These are phyloP conservation scores for Muscicapa striata DNA, from an alignment of 2,797 vertebrate genomes.

Conservation along the genomic window DNA sequence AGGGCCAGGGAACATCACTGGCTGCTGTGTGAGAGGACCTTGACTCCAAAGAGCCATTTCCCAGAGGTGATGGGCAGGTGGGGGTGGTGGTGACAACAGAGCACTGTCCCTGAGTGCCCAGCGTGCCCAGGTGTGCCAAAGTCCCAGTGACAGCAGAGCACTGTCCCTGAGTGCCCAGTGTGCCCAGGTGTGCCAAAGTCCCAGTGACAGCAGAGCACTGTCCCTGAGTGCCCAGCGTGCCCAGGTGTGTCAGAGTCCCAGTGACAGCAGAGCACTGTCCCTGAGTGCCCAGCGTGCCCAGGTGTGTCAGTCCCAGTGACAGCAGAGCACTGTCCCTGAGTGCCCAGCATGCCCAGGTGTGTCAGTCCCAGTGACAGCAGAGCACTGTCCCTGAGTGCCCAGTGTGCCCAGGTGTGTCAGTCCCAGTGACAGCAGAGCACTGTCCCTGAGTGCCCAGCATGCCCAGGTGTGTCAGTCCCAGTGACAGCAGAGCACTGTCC, in stretches of 20 bases:
- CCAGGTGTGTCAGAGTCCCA: too few species aligned
- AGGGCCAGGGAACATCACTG: not conserved
- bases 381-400: not conserved
- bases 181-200: too few species aligned
- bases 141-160: too few species aligned
- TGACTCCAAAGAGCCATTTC: not conserved
- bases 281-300: accelerated
- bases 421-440: not conserved
- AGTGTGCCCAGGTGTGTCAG: too few species aligned
- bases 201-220: not conserved
- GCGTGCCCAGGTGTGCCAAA: too few species aligned
- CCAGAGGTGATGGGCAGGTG: not conserved
- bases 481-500: too few species aligned
- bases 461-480: too few species aligned
- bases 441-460: accelerated
- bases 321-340: too few species aligned
- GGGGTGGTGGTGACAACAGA: not conserved
- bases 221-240: accelerated
- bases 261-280: not conserved
- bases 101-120: not conserved
- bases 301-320: too few species aligned
- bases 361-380: not conserved
- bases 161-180: too few species aligned
- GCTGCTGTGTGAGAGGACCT: not conserved
- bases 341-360: too few species aligned